These are phyloP conservation scores for Xiphorhynchus erythropygius DNA, from an alignment of 2,797 vertebrate genomes.

Conservation along the genomic window DNA sequence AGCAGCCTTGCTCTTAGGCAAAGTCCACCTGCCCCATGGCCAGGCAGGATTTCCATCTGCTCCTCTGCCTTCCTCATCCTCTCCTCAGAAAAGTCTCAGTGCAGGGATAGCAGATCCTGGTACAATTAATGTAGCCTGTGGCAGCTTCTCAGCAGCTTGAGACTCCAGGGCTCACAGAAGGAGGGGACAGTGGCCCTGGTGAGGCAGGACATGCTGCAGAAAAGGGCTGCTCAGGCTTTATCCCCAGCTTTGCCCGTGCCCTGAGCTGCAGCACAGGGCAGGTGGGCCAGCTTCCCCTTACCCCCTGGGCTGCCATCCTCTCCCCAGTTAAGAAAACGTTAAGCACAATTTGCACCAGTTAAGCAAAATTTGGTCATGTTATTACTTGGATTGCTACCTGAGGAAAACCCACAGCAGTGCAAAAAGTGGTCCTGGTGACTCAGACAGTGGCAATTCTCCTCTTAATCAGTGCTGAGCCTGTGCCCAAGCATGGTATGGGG, in stretches of 20 bases:
- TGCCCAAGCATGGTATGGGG: not conserved
- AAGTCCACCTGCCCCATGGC: not conserved
- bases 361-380: not conserved
- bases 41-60: not conserved
- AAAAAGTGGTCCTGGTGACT: not conserved
- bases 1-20: not conserved
- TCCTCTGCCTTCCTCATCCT: not conserved
- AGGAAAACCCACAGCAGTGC: not conserved
- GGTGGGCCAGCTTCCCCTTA: not conserved
- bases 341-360: not conserved
- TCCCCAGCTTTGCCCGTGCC: rapidly evolving
- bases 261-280: not conserved
- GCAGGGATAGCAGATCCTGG: not conserved
- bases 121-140: not conserved
- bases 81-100: not conserved
- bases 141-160: not conserved
- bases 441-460: not conserved
- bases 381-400: not conserved
- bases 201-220: not conserved
- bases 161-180: not conserved
- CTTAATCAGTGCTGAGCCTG: not conserved
- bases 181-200: not conserved
- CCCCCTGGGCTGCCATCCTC: not conserved
- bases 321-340: not conserved
- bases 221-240: not conserved